Percentiles rank a stretch among this genome's conserved stretches.
Evolutionary conservation across 2,113 vertebrate genomes (phyloP).

Genomic region (Cryptotis parvus): DNA sequence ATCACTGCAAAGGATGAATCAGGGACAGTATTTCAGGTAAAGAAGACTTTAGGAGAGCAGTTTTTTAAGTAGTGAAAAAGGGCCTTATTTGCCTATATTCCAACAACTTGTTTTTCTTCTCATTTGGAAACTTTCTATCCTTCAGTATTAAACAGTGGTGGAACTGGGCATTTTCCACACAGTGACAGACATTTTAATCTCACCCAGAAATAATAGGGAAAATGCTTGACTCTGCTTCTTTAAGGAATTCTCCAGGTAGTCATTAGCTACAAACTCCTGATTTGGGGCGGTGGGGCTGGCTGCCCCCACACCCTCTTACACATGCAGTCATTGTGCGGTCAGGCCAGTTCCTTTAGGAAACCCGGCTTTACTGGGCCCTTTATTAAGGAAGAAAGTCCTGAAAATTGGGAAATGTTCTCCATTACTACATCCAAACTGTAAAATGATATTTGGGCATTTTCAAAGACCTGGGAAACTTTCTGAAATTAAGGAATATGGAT

Average conservation of each 20-base stretch:
- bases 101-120: constrained; percentile 63
- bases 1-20: not conserved
- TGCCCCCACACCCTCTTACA: not conserved
- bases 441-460: constrained; percentile 72
- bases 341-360: not conserved
- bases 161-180: constrained; percentile 79
- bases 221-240: constrained; percentile 65
- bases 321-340: not conserved
- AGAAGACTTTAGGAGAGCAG: not conserved
- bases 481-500: constrained; percentile 75
- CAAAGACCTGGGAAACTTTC: constrained; percentile 69
- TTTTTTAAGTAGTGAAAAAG: not conserved
- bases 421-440: constrained; percentile 68
- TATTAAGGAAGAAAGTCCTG: constrained; percentile 27
- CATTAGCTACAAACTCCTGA: not conserved
- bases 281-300: not conserved
- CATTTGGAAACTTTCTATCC: constrained; percentile 59
- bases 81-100: not conserved
- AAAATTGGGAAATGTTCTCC: constrained; percentile 47
- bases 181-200: constrained; percentile 48
- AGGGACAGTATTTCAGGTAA: not conserved
- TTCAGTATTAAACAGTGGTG: constrained; percentile 24
- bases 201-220: constrained; percentile 69
- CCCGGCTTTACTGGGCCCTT: not conserved
- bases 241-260: constrained; percentile 65